phyloP scores from a whole-genome alignment of 2,888 invertebrate species.

The Hyalella azteca region DNA sequence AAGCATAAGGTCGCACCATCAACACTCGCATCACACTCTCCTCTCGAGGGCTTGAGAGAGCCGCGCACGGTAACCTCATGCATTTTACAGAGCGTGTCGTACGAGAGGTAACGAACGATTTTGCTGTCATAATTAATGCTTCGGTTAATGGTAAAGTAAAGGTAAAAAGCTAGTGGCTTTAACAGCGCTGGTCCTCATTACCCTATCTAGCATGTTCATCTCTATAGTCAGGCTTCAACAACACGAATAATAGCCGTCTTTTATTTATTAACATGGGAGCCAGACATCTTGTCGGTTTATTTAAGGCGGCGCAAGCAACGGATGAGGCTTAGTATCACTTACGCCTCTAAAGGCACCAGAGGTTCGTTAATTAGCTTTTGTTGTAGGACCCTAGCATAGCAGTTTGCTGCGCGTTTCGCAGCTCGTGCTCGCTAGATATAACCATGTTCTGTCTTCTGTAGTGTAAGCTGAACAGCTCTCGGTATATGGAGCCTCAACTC shows the following conservation, averaged over 20 bases:
- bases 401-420: slow-evolving; percentile 5
- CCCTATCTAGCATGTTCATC: slow-evolving; percentile 36
- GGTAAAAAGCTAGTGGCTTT: slow-evolving; percentile 16
- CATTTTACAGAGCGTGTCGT: not conserved
- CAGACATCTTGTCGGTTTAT: slow-evolving; percentile 30
- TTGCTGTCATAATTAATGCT: slow-evolving; percentile 36
- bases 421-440: not conserved
- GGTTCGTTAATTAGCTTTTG: slow-evolving; percentile 30
- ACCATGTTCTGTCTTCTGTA: no score
- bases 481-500: no score
- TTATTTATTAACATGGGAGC: slow-evolving; percentile 37
- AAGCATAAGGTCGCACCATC: not conserved
- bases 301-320: not conserved
- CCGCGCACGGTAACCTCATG: not conserved
- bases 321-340: slow-evolving; percentile 23
- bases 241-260: slow-evolving; percentile 30
- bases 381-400: slow-evolving; percentile 5
- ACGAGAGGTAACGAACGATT: slow-evolving; percentile 31
- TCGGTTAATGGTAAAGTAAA: slow-evolving; percentile 1
- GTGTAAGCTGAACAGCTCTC: no score
- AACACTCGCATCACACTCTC: slow-evolving; percentile 13
- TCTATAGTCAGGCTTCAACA: slow-evolving; percentile 23
- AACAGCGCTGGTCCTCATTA: slow-evolving; percentile 21
- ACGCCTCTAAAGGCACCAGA: slow-evolving; percentile 27
- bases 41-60: not conserved